Evolutionary conservation across 2,797 vertebrate species (phyloP).

Genomic region (Philypnodon macrostomus): DNA sequence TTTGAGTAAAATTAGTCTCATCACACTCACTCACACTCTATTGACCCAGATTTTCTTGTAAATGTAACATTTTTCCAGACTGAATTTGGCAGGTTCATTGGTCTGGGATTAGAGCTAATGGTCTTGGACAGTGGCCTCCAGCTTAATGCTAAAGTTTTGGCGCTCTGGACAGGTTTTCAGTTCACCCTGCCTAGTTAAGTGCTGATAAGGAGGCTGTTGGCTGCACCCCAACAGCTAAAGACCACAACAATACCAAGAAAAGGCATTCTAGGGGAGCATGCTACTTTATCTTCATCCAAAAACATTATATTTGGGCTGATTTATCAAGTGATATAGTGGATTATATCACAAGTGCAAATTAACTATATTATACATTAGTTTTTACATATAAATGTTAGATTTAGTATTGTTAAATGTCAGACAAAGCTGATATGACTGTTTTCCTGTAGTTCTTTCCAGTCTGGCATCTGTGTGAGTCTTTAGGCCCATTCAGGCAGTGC

Average conservation of each 20-base stretch:
- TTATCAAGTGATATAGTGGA: conserved; percentile 37
- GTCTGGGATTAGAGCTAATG: conserved; percentile 34
- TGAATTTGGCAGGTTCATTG: conserved; percentile 34
- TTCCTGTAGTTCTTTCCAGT: conserved; percentile 23
- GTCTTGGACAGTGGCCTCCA: conserved; percentile 24
- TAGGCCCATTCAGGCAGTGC: conserved; percentile 4
- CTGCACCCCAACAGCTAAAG: conserved; percentile 46
- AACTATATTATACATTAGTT: too few species aligned
- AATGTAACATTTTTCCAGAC: not conserved
- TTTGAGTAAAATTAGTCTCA: not conserved
- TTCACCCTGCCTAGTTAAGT: conserved; percentile 48
- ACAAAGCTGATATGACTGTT: not conserved
- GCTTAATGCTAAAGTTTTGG: conserved; percentile 53
- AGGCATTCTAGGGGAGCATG: conserved; percentile 35
- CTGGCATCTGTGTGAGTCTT: conserved; percentile 23
- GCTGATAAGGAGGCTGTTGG: conserved; percentile 67
- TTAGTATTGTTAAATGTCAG: too few species aligned
- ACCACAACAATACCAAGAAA: conserved; percentile 55
- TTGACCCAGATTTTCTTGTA: not conserved
- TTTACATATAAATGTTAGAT: too few species aligned
- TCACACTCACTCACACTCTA: too few species aligned
- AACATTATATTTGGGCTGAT: conserved; percentile 50
- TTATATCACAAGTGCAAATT: not conserved
- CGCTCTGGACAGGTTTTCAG: conserved; percentile 58
- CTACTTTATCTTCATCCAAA: conserved; percentile 41